Percentiles rank a stretch among this genome's conserved stretches.
phyloP scores from a whole-genome alignment of 2,797 vertebrate species.

The Cuniculus paca region DNA sequence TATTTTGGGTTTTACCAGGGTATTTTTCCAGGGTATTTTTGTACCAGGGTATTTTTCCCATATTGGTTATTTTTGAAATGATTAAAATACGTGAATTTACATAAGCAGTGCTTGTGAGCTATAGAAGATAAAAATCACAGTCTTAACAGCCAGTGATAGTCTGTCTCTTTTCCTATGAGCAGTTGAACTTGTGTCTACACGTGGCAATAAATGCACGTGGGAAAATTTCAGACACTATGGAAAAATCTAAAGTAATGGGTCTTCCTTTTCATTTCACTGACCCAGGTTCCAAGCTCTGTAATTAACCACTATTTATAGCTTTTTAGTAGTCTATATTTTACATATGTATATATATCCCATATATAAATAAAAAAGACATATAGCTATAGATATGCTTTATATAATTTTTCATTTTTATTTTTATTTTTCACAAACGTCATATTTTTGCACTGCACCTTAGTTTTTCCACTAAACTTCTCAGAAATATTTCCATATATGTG shows the following conservation, averaged over 20 bases:
- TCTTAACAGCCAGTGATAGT: background rate
- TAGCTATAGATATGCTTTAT: no score
- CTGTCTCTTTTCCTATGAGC: background rate
- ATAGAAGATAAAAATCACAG: background rate
- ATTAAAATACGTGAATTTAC: slow-evolving; percentile 6
- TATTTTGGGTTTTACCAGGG: background rate
- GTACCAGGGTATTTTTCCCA: background rate
- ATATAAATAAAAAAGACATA: no score
- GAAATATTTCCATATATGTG: background rate
- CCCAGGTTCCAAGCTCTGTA: background rate
- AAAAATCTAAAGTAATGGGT: background rate
- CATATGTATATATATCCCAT: background rate
- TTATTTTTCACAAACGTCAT: background rate
- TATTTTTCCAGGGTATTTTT: background rate
- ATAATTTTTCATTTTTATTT: background rate
- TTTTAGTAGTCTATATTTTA: background rate
- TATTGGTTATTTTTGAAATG: slow-evolving; percentile 41
- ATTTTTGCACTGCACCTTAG: background rate
- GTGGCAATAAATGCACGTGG: background rate
- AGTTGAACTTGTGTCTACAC: background rate
- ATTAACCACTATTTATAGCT: background rate
- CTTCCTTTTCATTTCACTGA: background rate
- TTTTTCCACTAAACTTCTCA: background rate
- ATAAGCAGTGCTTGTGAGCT: background rate
- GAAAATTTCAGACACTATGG: background rate